Conservation (phyloP, 2,888 invertebrate genomes). For the Calameuta idolon region DNA sequence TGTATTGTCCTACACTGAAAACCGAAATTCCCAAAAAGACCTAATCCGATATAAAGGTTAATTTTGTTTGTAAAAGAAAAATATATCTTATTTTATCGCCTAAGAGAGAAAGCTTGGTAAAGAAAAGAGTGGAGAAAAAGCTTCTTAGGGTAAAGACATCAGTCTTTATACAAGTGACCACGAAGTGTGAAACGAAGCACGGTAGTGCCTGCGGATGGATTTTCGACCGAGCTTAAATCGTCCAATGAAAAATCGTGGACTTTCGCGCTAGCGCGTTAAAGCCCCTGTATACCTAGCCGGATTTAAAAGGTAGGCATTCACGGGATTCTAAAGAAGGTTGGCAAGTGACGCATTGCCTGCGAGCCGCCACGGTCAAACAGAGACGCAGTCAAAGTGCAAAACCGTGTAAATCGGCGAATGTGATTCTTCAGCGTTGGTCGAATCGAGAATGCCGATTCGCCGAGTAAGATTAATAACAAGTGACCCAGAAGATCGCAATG, state of each 20-base stretch:
- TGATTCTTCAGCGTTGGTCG: constrained; percentile 26
- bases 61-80: not conserved
- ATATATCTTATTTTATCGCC: not conserved
- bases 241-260: not conserved
- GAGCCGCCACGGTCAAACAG: constrained; percentile 12
- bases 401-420: constrained; percentile 38
- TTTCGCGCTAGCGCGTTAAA: not conserved
- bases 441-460: constrained; percentile 3
- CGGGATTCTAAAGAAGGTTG: constrained; percentile 18
- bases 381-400: constrained; percentile 37
- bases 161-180: not conserved
- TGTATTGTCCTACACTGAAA: no score
- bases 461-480: constrained; percentile 21
- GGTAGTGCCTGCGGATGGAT: not conserved
- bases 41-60: not conserved
- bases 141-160: not conserved
- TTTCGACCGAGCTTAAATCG: not conserved
- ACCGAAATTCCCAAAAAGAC: not conserved
- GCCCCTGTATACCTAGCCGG: not conserved
- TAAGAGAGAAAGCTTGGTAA: not conserved
- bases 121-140: not conserved
- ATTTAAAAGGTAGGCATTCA: constrained; percentile 13
- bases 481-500: not conserved
- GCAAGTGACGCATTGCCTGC: constrained; percentile 31
- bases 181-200: not conserved